A percentile compares a stretch with the other conserved stretches of the same genome.
phyloP scores from a whole-genome alignment of 1,140 invertebrate species.

The Pantala flavescens region DNA sequence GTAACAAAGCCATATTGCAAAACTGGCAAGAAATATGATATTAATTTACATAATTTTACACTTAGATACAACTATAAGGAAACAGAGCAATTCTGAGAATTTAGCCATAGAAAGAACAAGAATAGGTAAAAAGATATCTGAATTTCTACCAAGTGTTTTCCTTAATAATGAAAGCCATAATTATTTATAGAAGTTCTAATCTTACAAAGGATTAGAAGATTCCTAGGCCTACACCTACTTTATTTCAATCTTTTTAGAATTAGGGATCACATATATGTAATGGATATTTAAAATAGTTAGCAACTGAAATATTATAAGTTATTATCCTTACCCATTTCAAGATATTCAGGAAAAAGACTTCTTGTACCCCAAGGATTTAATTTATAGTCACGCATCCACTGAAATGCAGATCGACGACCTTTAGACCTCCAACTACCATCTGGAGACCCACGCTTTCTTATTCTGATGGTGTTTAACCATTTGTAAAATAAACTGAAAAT shows the following conservation, averaged over 20 bases:
- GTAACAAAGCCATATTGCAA: conserved; percentile 45
- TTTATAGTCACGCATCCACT: conserved; percentile 88
- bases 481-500: conserved; percentile 49
- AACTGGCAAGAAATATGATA: conserved; percentile 28
- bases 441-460: conserved; percentile 37
- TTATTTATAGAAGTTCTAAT: too few species aligned
- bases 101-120: too few species aligned
- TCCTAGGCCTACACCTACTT: too few species aligned
- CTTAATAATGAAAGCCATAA: too few species aligned
- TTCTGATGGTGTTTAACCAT: conserved; percentile 56
- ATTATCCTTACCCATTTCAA: conserved; percentile 28
- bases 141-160: too few species aligned
- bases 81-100: too few species aligned
- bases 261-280: neutral
- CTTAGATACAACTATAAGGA: too few species aligned
- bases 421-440: conserved; percentile 29
- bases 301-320: neutral
- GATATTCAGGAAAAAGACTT: conserved; percentile 72
- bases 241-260: neutral
- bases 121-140: too few species aligned
- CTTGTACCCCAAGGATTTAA: conserved; percentile 79
- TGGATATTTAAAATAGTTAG: neutral
- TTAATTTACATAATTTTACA: too few species aligned
- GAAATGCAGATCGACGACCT: conserved; percentile 33
- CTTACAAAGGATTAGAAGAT: too few species aligned